phyloP scores from a whole-genome alignment of 2,888 invertebrate species.

The Pheosia gnoma region DNA sequence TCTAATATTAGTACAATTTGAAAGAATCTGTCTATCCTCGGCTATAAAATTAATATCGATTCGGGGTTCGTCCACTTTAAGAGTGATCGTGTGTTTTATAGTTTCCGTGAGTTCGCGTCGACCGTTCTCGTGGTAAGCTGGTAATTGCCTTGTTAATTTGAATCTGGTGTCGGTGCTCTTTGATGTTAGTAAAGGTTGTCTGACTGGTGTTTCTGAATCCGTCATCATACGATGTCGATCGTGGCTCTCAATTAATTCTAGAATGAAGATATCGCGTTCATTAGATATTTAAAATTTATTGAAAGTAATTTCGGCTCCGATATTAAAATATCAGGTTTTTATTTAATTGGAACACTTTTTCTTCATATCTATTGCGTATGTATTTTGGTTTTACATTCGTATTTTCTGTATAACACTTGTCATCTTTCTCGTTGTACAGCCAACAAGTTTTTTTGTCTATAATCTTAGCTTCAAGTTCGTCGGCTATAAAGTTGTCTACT shows the following conservation, averaged over 20 bases:
- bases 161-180: constrained; percentile 68
- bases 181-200: constrained; percentile 67
- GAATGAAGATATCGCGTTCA: constrained; percentile 66
- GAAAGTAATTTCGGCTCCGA: constrained; percentile 48
- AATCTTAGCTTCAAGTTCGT: not conserved
- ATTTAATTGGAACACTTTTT: constrained; percentile 58
- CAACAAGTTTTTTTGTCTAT: constrained; percentile 5
- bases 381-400: constrained; percentile 14
- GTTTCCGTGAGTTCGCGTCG: constrained; percentile 51
- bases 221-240: constrained; percentile 60
- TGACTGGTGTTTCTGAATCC: constrained; percentile 68
- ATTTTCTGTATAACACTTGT: constrained; percentile 23
- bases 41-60: constrained; percentile 11
- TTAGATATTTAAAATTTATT: constrained; percentile 72
- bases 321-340: constrained; percentile 51
- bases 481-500: not conserved
- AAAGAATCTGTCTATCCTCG: not conserved
- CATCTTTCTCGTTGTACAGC: constrained; percentile 17
- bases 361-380: constrained; percentile 23
- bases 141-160: constrained; percentile 81
- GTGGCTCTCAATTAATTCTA: constrained; percentile 60
- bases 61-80: constrained; percentile 15
- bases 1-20: not conserved
- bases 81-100: constrained; percentile 58
- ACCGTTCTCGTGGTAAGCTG: constrained; percentile 66